Percentiles rank a stretch among this genome's conserved stretches.
phyloP scores from a whole-genome alignment of 1,140 invertebrate species.

The Drosophila fuyamai region DNA sequence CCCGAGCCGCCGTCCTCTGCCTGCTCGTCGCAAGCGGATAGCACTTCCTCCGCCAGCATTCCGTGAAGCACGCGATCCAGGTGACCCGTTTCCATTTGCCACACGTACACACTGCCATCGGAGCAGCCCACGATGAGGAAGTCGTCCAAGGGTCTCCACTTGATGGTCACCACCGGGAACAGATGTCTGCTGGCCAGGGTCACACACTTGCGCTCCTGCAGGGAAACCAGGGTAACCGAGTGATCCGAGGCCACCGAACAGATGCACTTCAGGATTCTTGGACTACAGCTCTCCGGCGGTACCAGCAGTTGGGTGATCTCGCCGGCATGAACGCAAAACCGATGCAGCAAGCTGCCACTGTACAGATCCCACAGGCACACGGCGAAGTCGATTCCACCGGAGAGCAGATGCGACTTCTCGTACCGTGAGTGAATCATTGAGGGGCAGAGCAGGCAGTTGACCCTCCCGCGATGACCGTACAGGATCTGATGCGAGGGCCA shows the following conservation, averaged over 20 bases:
- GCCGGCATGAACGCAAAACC: conserved; percentile 98
- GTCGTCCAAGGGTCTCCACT: conserved; percentile 98
- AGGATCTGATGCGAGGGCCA: conserved; percentile 96
- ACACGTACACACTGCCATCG: conserved; percentile 98
- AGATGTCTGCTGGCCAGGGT: conserved; percentile 97
- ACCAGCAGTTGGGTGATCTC: conserved; percentile 96
- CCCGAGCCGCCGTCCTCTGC: conserved; percentile 85
- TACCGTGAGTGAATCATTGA: conserved; percentile 96
- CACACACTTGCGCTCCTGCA: conserved; percentile 97
- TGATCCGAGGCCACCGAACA: conserved; percentile 99
- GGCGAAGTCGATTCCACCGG: conserved; percentile 98
- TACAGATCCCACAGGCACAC: conserved; percentile 99
- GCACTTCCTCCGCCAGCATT: conserved; percentile 97
- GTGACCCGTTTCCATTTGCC: conserved; percentile 99
- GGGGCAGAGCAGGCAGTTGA: conserved; percentile 98
- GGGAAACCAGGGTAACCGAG: conserved; percentile 96
- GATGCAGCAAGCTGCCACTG: conserved; percentile 94
- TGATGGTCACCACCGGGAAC: conserved; percentile 97
- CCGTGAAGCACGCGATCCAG: conserved; percentile 97
- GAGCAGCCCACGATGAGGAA: conserved; percentile 99
- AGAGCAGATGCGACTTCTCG: conserved; percentile 95
- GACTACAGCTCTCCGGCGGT: conserved; percentile 95
- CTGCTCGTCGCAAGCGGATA: conserved; percentile 97
- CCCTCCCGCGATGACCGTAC: conserved; percentile 95
- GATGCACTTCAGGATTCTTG: conserved; percentile 96